Evolutionary conservation across 2,888 invertebrate species (phyloP).

Genomic region (Bombylius major): DNA sequence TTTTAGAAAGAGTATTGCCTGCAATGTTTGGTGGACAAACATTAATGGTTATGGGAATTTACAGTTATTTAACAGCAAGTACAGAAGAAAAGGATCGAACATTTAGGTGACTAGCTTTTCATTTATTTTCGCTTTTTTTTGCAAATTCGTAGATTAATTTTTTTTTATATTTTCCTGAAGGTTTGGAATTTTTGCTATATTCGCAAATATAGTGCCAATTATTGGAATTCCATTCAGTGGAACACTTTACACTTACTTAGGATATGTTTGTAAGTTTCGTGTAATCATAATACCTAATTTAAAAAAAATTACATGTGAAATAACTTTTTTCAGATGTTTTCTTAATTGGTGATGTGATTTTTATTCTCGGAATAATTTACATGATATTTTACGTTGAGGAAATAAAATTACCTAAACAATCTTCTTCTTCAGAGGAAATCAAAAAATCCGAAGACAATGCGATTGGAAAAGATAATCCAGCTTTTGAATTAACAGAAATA

Average conservation of each 20-base stretch:
- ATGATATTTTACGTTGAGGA: conserved; percentile 31
- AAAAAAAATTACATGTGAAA: too few species aligned
- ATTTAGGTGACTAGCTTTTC: conserved; percentile 21
- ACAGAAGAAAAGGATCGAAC: conserved; percentile 34
- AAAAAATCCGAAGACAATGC: conserved; percentile 3
- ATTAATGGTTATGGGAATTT: conserved; percentile 34
- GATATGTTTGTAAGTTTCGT: conserved; percentile 28
- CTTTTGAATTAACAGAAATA: conserved; percentile 6
- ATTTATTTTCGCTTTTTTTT: not conserved
- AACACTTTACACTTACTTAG: conserved; percentile 24
- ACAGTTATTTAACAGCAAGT: conserved; percentile 33
- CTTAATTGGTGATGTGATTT: conserved; percentile 27
- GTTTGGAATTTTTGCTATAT: conserved; percentile 35
- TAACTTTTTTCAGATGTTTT: conserved; percentile 25
- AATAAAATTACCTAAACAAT: conserved; percentile 9
- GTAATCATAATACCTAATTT: not conserved
- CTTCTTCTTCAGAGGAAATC: conserved; percentile 10
- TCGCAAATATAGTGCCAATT: conserved; percentile 29
- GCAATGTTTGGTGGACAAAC: conserved; percentile 32
- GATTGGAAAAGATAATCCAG: conserved; percentile 11
- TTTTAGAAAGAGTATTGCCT: conserved; percentile 31
- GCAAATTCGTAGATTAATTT: not conserved
- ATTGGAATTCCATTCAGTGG: conserved; percentile 31
- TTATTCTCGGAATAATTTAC: conserved; percentile 30
- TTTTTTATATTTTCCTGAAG: conserved; percentile 11